Evolutionary conservation across 2,797 vertebrate genomes (phyloP), one percentile per base, ranked within the genome.

Genomic region (Anisognathus igniventris): DNA sequence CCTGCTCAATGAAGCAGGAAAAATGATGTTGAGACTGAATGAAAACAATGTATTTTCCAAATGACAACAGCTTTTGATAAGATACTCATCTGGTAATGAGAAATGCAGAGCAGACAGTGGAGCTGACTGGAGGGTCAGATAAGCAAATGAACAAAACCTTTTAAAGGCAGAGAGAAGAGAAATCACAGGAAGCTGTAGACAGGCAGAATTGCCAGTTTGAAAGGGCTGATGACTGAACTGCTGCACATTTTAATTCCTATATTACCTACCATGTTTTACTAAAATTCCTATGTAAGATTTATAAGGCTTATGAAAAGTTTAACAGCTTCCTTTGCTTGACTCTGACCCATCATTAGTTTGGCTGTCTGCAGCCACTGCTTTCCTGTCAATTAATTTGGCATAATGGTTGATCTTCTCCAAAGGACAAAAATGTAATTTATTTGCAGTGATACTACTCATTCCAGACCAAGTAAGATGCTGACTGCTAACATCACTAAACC

Each of bases 31-130:
- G 92, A 88, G 88, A 71, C 14, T 70, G 51, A 92, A 81, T 56
- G 81, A 93, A 93, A 93, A 62, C 80, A 96, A 84, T 85, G 73
- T n/a, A 31, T 92, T 96, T 95, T 93, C 65, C n/a, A 64, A 86
- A 79, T 39, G 64, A 86, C 86, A 92, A 33, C 5, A 7, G 33
- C 24, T 73, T 90, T 95, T 92, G 80, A 86, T 89, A 83, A 78
- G 80, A 79, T 88, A 47, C 47, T 86, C 51, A 53, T 12, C 57
- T 74, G 54, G 74, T 93, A 86, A 91, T 82, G 86, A 92, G 84
- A 93, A 96, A 90, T 65, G 64, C 67, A 68, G 57, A 90, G n/a
- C 42, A 86, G 84, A 79, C 53, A 86, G 33, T 33, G 35, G n/a
- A 82, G 54, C 30, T 95, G 60, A 78, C 71, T 68, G 83, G n/a